Conservation (phyloP, 1,140 invertebrate genomes). For the Meteorus sp. region DNA sequence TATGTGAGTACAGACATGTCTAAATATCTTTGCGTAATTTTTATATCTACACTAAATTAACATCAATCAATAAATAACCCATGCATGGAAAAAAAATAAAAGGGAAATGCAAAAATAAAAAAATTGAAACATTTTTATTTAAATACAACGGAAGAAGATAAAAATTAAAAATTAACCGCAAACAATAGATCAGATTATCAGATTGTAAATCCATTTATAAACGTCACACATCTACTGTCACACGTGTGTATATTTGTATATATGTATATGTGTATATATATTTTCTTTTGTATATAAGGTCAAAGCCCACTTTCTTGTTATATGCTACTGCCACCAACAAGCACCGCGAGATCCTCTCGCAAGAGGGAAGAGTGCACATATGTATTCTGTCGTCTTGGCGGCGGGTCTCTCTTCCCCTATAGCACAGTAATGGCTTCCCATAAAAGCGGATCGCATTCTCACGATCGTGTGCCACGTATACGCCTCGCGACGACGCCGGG, state of each 20-base stretch:
- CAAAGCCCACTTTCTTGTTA: constrained; percentile 34
- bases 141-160: too few species aligned
- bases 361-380: constrained; percentile 21
- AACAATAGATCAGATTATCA: too few species aligned
- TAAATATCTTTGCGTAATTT: too few species aligned
- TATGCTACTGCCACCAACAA: constrained; percentile 9
- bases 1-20: too few species aligned
- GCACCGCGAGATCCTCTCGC: too few species aligned
- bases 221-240: constrained; percentile 4
- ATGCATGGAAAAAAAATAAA: too few species aligned
- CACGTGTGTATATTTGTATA: neutral
- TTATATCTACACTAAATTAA: too few species aligned
- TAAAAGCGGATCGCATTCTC: constrained; percentile 33
- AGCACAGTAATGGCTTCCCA: constrained; percentile 32
- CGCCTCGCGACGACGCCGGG: constrained; percentile 1
- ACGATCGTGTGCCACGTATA: constrained; percentile 27
- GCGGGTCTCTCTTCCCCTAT: too few species aligned
- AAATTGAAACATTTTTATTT: too few species aligned
- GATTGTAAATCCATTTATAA: neutral
- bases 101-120: too few species aligned
- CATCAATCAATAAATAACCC: too few species aligned
- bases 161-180: too few species aligned
- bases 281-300: constrained; percentile 29
- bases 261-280: neutral
- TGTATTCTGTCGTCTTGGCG: constrained; percentile 24